phyloP scores from a whole-genome alignment of 37 sponge, comb jelly and placozoan species.

The Chondrilla cf. caribensis region DNA sequence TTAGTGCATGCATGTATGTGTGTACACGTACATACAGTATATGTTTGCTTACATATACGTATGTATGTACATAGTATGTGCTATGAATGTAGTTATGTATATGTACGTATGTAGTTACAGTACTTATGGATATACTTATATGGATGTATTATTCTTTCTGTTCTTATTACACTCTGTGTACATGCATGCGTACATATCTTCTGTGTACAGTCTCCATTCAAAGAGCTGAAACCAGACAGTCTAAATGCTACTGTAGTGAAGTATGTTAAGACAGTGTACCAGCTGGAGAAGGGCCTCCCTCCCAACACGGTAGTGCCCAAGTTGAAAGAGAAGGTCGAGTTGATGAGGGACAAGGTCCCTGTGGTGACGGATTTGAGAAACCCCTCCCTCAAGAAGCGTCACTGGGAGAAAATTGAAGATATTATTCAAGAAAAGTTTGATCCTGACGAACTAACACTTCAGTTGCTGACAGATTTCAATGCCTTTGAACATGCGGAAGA shows the following conservation, averaged over 20 bases:
- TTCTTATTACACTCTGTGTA: too few relatives aligned
- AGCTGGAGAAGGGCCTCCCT: constrained; percentile 96
- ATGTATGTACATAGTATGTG: background rate
- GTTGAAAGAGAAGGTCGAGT: constrained; percentile 86
- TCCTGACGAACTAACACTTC: constrained; percentile 70
- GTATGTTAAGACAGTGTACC: constrained; percentile 90
- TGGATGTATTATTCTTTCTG: background rate
- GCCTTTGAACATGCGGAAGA: constrained; percentile 86
- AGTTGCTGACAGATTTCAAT: constrained; percentile 64
- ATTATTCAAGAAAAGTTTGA: constrained; percentile 82
- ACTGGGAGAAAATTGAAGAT: constrained; percentile 90
- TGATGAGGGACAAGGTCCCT: constrained; percentile 92
- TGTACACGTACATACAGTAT: too few relatives aligned
- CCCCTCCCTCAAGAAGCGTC: constrained; percentile 85
- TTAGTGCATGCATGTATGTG: background rate
- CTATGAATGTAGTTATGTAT: background rate
- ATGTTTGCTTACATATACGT: too few relatives aligned
- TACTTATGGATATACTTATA: background rate
- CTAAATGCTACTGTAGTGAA: constrained; percentile 63
- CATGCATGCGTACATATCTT: background rate
- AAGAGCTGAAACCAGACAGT: constrained; percentile 82
- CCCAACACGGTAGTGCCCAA: constrained; percentile 90
- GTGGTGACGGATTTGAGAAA: constrained; percentile 88
- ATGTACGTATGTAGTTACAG: background rate
- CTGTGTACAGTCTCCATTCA: constrained; percentile 45